Conservation (phyloP, 2,113 vertebrate species). For the Ophthalmolycus amberensis region DNA sequence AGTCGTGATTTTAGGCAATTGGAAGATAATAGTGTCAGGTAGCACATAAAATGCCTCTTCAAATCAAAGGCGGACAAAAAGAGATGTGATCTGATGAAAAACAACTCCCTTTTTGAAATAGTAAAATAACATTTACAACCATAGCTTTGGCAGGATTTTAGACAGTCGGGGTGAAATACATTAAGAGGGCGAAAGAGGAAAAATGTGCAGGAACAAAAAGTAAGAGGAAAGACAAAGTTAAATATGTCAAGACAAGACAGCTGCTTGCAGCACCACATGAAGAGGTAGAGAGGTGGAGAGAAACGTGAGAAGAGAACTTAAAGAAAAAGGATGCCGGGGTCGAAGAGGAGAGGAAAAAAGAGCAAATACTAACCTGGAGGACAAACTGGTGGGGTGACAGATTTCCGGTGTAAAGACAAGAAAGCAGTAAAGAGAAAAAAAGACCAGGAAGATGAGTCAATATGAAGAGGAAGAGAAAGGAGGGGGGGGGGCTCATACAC, state of each 20-base stretch:
- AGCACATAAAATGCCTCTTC: background rate
- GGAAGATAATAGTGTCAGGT: background rate
- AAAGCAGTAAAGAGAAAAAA: slow-evolving; percentile 86
- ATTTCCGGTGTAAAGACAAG: slow-evolving; percentile 88
- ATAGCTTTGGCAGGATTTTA: background rate
- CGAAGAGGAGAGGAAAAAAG: slow-evolving; percentile 26
- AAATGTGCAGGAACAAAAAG: slow-evolving; percentile 1
- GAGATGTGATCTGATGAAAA: background rate
- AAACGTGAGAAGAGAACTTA: slow-evolving; percentile 19
- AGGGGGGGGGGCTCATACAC: background rate
- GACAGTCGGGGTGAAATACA: slow-evolving; percentile 2
- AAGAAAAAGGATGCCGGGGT: background rate
- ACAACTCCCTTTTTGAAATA: background rate
- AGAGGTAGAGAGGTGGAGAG: slow-evolving; percentile 1
- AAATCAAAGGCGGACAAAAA: background rate
- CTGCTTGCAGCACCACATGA: background rate
- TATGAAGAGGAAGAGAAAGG: slow-evolving; percentile 15
- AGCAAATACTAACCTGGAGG: slow-evolving; percentile 95
- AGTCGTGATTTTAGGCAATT: background rate
- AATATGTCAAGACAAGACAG: slow-evolving; percentile 10
- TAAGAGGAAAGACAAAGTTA: background rate
- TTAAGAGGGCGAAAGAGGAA: background rate
- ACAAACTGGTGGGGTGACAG: slow-evolving; percentile 89
- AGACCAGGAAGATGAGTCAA: slow-evolving; percentile 51
- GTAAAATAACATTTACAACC: background rate